Percentiles rank a stretch among this genome's conserved stretches.
These are phyloP conservation scores for Taurulus bubalis DNA, from an alignment of 2,113 vertebrate species.

Conservation along the genomic window DNA sequence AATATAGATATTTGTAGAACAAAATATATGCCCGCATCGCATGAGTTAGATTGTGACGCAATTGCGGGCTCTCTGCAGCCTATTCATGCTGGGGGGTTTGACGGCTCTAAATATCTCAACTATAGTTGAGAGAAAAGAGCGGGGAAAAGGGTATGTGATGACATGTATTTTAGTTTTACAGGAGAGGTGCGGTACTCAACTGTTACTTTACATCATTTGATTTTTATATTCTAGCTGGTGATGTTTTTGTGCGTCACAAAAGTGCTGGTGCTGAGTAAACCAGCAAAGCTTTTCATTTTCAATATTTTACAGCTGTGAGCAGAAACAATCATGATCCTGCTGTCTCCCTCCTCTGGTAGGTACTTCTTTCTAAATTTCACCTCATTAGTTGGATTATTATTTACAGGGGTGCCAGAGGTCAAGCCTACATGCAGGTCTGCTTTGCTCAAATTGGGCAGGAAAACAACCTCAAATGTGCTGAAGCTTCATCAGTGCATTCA, in stretches of 20 bases:
- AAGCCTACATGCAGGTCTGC: background rate
- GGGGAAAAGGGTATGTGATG: background rate
- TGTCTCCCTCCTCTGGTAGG: constrained; percentile 81
- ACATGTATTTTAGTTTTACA: background rate
- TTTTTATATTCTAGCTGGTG: background rate
- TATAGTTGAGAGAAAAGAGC: background rate
- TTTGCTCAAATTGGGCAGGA: background rate
- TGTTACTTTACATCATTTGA: background rate
- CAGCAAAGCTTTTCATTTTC: too few species aligned
- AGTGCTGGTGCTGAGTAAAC: background rate
- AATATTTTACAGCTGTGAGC: constrained; percentile 57
- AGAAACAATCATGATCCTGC: constrained; percentile 80
- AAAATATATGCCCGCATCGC: too few species aligned
- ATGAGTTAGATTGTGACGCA: constrained; percentile 48
- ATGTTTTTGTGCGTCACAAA: too few species aligned
- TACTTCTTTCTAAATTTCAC: constrained; percentile 31
- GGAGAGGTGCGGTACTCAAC: background rate
- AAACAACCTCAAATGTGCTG: background rate
- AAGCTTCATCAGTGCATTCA: too few species aligned
- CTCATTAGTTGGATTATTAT: constrained; percentile 32
- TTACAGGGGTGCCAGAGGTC: constrained; percentile 5
- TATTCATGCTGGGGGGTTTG: background rate
- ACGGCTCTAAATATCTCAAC: background rate
- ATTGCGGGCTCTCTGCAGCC: background rate
- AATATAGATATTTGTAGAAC: background rate